Base-by-base conservation (phyloP, 2,888 invertebrate genomes). In the Drosophila infuscata region DNA sequence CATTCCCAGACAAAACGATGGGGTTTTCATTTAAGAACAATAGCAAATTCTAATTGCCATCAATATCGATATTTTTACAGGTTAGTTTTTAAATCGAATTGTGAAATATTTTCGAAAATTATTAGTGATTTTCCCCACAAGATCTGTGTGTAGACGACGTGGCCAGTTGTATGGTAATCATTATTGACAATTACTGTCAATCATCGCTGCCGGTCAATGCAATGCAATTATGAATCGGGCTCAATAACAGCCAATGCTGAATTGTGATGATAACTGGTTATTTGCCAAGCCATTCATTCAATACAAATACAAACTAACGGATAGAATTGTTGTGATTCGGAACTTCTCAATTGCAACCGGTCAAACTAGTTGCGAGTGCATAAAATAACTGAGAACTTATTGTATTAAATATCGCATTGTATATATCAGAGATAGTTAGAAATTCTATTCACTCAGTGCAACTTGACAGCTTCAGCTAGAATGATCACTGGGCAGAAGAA, bases 121-220 rank as follows among this genome's bases (percentile, higher is more conserved):
- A 9, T 35, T 9, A 29, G 41, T 59, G 53, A 43, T 53, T 56
- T 66, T 71, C 72, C 71, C 67, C 60, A 38, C 36, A 9, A 51
- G 12, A 56, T 20, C 17, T 41, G 7, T 36, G 12, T 33, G 12
- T 38, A 35, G 25, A 51, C 6, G 25, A 51, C 6, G 12, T 46
- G 48, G 29, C 35, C 51, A 15, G 33, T 65, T 52, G 29, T 52
- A 49, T 57, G 32, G 33, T 38, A 66, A 70, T 74, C 35, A 65
- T 67, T 15, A 62, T 36, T 62, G 3, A 61, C 83, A 81, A 88
- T 85, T 88, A 88, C 12, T 69, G 81, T 66, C 88, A 79, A 83
- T 86, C 76, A 71, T 59, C 66, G 67, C 62, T 56, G 67, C 52
- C 67, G 60, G 62, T 51, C 43, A 53, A 65, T 69, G 66, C 58